Evolutionary conservation across 37 sponge, comb jelly and placozoan genomes (phyloP), one percentile per base, ranked within the genome.

Genomic region (Halisarca cf. caerulea): DNA sequence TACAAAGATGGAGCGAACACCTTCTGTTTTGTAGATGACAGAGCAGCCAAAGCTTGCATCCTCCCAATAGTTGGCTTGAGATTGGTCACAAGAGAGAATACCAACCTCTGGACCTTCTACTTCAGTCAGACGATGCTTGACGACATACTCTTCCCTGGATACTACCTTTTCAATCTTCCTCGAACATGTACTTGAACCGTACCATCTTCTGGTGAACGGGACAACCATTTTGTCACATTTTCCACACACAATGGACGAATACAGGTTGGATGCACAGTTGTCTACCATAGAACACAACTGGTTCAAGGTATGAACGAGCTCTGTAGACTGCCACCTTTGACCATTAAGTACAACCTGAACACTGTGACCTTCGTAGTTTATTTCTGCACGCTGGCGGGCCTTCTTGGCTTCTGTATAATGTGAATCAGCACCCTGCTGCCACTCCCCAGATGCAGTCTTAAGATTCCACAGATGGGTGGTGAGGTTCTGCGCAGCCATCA

Each of bases 31-130:
- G 1, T 28, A 18, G 35, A 68, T 68, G 33, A 68, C 34, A 1
- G 69, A 34, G 33, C 69, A 68, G 33, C 69, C 69, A 68, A 68
- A 68, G 69, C 35, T 34, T 17, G 69, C 2, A 34, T 27, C 32
- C 30, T 68, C 69, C 69, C 69, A 68, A 34, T 32, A 68, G 33
- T 17, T 34, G n/a, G 27, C 34, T 30, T 34, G 30, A 34, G 35
- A 34, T 17, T 28, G 33, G 35, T 68, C 69, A 68, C 69, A 68
- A 34, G 69, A 68, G 0, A 68, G 30, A 34, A 34, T 30, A 34
- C 35, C 35, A 27, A 68, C 69, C 69, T 32, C 69, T 28, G 69
- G 69, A 3, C 69, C 69, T 30, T 68, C 69, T 34, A 68, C 69
- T 8, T 1, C 33, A 30, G 69, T 68, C 17, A 68, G 17, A 28